These are phyloP conservation scores for Folsomia candida DNA, from an alignment of 2,888 invertebrate genomes.

Conservation along the genomic window DNA sequence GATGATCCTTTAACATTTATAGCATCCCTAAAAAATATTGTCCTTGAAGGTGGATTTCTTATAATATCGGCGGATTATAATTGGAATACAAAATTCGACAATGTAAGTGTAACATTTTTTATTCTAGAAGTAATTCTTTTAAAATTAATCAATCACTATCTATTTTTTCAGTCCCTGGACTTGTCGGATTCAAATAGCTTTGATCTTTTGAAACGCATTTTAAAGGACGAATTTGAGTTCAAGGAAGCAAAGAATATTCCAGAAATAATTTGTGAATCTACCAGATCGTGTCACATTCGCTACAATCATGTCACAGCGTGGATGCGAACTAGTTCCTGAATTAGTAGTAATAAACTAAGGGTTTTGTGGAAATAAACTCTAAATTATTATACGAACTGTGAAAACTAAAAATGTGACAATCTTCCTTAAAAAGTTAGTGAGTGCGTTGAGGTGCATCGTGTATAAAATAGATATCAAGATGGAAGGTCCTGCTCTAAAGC, in stretches of 20 bases:
- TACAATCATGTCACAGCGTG: slow-evolving; percentile 47
- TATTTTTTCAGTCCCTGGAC: not conserved
- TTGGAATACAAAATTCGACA: slow-evolving; percentile 31
- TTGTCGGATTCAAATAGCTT: slow-evolving; percentile 27
- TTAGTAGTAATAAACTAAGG: slow-evolving; percentile 9
- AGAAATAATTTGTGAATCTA: slow-evolving; percentile 38
- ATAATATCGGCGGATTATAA: slow-evolving; percentile 46
- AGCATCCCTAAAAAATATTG: slow-evolving; percentile 29
- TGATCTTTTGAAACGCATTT: slow-evolving; percentile 37
- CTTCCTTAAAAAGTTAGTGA: too few relatives aligned
- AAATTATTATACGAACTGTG: not conserved
- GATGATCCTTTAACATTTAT: slow-evolving; percentile 41
- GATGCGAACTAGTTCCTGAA: slow-evolving; percentile 24
- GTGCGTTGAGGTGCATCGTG: too few relatives aligned
- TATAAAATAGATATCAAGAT: slow-evolving; percentile 16
- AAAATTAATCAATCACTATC: too few relatives aligned
- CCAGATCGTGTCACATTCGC: slow-evolving; percentile 37
- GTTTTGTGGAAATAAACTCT: too few relatives aligned
- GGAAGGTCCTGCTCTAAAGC: slow-evolving; percentile 49
- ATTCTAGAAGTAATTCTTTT: too few relatives aligned
- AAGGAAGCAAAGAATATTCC: slow-evolving; percentile 38
- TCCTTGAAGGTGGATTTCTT: slow-evolving; percentile 34
- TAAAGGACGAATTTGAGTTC: slow-evolving; percentile 35
- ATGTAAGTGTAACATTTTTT: not conserved
- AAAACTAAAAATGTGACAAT: slow-evolving; percentile 31